Evolutionary conservation across 1,140 invertebrate species (phyloP).

Genomic region (Drosophila ficusphila): DNA sequence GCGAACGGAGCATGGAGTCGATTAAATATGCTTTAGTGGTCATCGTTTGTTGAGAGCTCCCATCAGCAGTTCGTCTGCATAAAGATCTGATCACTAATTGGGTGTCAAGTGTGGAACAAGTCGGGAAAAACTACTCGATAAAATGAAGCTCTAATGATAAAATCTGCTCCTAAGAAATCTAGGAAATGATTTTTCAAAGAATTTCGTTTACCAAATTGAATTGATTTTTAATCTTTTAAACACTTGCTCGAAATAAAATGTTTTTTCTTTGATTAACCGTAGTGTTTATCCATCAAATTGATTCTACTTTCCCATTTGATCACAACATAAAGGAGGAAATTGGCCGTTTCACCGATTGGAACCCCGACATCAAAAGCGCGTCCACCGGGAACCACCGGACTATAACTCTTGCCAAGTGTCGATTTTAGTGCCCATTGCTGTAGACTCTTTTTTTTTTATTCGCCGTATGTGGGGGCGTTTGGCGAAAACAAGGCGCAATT

Average conservation of each 20-base stretch:
- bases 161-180: no score
- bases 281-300: constrained; percentile 20
- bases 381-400: constrained; percentile 23
- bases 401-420: constrained; percentile 12
- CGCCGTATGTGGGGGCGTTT: constrained; percentile 32
- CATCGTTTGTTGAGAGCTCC: constrained; percentile 23
- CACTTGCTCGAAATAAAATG: neutral
- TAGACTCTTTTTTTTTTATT: constrained; percentile 4
- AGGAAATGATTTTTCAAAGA: no score
- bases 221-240: neutral
- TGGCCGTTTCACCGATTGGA: neutral
- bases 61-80: constrained; percentile 19
- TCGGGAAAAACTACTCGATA: neutral
- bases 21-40: constrained; percentile 39
- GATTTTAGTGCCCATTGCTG: neutral
- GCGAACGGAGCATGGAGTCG: neutral
- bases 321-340: neutral
- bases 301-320: neutral
- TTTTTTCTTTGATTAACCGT: neutral
- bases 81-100: constrained; percentile 7
- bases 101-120: neutral
- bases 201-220: no score
- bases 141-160: neutral
- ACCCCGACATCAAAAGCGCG: constrained; percentile 27
- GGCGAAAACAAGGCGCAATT: constrained; percentile 65